These are phyloP conservation scores for Hiodon tergisus DNA, from an alignment of 2,113 vertebrate genomes.

Conservation along the genomic window DNA sequence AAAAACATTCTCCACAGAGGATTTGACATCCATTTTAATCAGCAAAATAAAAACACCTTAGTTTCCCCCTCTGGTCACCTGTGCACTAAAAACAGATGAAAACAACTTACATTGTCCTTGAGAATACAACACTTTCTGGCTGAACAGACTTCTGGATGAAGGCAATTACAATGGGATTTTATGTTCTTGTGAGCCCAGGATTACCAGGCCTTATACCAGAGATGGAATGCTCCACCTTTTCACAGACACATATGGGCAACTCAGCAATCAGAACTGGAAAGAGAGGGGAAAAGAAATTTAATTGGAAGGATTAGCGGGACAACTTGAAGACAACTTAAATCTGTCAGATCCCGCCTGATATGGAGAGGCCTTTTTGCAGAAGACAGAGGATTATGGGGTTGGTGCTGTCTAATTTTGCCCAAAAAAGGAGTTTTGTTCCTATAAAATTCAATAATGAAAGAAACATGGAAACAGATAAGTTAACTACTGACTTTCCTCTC, in stretches of 20 bases:
- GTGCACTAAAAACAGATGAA: constrained; percentile 42
- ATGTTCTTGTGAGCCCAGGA: constrained; percentile 51
- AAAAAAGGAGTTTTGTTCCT: constrained; percentile 52
- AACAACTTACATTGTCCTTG: constrained; percentile 52
- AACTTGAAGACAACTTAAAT: constrained; percentile 54
- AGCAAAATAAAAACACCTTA: constrained; percentile 32
- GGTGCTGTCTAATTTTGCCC: constrained; percentile 60
- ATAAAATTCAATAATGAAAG: constrained; percentile 16
- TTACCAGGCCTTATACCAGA: constrained; percentile 55
- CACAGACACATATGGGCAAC: constrained; percentile 40
- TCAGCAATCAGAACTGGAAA: constrained; percentile 43
- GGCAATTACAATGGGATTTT: constrained; percentile 63
- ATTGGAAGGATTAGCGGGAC: constrained; percentile 55
- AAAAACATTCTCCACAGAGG: too few species aligned
- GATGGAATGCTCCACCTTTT: constrained; percentile 44
- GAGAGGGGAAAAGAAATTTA: constrained; percentile 39
- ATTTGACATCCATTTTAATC: too few species aligned
- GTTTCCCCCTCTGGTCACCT: constrained; percentile 37
- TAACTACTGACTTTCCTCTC: not conserved
- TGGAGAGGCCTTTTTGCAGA: constrained; percentile 36
- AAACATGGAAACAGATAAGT: not conserved
- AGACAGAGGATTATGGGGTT: constrained; percentile 44
- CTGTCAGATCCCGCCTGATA: constrained; percentile 39
- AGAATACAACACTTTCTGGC: constrained; percentile 42
- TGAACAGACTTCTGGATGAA: constrained; percentile 49